These are phyloP conservation scores for Tachina grossa DNA, from an alignment of 2,888 invertebrate species.

Conservation along the genomic window DNA sequence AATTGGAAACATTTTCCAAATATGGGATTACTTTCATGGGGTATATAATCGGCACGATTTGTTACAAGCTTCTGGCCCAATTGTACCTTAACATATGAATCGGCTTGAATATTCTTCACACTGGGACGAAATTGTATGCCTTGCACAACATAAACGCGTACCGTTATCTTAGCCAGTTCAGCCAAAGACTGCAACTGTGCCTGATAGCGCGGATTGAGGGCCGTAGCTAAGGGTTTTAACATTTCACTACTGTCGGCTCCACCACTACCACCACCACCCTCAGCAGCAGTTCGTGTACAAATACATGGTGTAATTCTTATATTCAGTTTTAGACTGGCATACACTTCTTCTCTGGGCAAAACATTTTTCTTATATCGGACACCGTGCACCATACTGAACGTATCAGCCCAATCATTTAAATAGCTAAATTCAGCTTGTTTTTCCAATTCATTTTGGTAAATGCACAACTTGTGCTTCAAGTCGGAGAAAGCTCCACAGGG, in stretches of 20 bases:
- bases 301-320: slow-evolving; percentile 77
- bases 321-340: slow-evolving; percentile 81
- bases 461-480: slow-evolving; percentile 81
- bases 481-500: slow-evolving; percentile 31
- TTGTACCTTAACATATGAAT: slow-evolving; percentile 89
- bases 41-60: slow-evolving; percentile 88
- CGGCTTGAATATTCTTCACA: slow-evolving; percentile 88
- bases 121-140: slow-evolving; percentile 88
- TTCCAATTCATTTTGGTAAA: slow-evolving; percentile 88
- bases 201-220: slow-evolving; percentile 75
- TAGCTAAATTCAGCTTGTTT: slow-evolving; percentile 86
- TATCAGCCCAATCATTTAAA: slow-evolving; percentile 87
- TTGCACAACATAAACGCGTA: slow-evolving; percentile 90
- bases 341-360: slow-evolving; percentile 82
- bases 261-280: slow-evolving; percentile 12
- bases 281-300: slow-evolving; percentile 64
- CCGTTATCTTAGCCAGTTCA: slow-evolving; percentile 77
- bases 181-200: slow-evolving; percentile 73
- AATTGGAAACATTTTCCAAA: slow-evolving; percentile 88
- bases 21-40: slow-evolving; percentile 90
- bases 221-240: slow-evolving; percentile 72
- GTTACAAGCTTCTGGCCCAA: slow-evolving; percentile 87
- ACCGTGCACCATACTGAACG: slow-evolving; percentile 85
- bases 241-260: slow-evolving; percentile 65
- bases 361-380: slow-evolving; percentile 78